Evolutionary conservation across 1,140 invertebrate genomes (phyloP), one percentile per base, ranked within the genome.

Genomic region (Muscidifurax raptorellus): DNA sequence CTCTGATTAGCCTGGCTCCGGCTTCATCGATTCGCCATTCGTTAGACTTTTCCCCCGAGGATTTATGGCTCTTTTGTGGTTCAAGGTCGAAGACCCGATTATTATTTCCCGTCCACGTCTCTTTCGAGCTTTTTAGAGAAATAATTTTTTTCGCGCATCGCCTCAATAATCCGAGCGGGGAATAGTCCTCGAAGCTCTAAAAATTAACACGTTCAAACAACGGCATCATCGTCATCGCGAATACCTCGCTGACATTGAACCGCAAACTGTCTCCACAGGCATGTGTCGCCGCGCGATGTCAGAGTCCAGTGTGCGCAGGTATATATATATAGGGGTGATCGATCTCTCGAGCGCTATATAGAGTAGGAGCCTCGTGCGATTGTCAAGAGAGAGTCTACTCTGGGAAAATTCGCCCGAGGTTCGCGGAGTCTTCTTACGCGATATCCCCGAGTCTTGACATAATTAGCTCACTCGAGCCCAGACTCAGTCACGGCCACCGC

Each of bases 1-100:
- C 77, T 76, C 77, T 87, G 87, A 90, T 88, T 89, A 90, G 90
- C 87, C 88, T 27, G 6, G 4, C 25, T 22, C 18, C 4, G 22
- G 52, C 52, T 59, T 59, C 52, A 59, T 47, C 52, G 52, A n/a
- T 59, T 59, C 22, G 52, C 52, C n/a, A 18, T 59, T 59, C 7
- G 6, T 9, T 12, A 40, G 36, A 40, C 6, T 40, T 40, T 40
- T 40, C 1, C 36, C 36, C 7, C 36, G 6, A 40, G 36, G 36
- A 40, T 40, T 40, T 40, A 40, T 40, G 36, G 36, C 36, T 40
- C 36, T 40, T 40, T 40, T 40, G 36, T 9, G 36, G 36, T 40
- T 40, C 36, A 40, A 40, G 36, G 36, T 40, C 36, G 32, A 7
- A 36, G 36, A n/a, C n/a, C 36, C 7, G 32, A 32, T 5, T 5